phyloP scores from a whole-genome alignment of 2,888 invertebrate species.

The Calameuta pallipes region DNA sequence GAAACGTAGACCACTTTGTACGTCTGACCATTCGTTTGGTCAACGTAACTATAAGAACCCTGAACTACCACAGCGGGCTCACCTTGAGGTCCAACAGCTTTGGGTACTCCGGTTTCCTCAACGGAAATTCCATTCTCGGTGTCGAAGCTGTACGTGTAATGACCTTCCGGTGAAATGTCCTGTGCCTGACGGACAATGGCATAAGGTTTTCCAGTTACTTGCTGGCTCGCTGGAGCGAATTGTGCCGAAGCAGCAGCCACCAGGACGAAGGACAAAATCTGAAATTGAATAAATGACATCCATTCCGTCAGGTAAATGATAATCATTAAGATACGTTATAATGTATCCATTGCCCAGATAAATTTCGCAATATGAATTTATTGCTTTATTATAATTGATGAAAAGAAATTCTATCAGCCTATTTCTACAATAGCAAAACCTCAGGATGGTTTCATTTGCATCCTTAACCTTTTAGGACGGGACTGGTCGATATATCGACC shows the following conservation, averaged over 20 bases:
- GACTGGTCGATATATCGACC: too few relatives aligned
- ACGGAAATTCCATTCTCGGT: constrained; percentile 33
- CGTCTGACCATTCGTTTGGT: constrained; percentile 18
- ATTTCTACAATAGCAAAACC: neutral
- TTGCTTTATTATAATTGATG: neutral
- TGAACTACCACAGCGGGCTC: constrained; percentile 15
- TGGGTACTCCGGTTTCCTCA: constrained; percentile 25
- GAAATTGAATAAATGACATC: neutral
- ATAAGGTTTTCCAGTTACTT: constrained; percentile 4
- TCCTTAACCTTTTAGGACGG: too few relatives aligned
- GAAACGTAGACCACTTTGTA: constrained; percentile 25
- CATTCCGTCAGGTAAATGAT: neutral
- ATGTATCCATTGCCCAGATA: neutral
- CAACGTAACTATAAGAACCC: constrained; percentile 25
- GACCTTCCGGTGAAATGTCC: constrained; percentile 31
- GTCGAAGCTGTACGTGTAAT: constrained; percentile 30
- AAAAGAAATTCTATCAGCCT: neutral
- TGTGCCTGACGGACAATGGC: constrained; percentile 32
- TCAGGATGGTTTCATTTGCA: neutral
- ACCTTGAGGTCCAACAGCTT: constrained; percentile 24
- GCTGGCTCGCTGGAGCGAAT: neutral
- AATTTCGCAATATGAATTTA: neutral
- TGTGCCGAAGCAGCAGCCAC: constrained; percentile 29
- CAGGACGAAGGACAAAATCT: constrained; percentile 30
- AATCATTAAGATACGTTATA: neutral